Conservation (phyloP, 2,888 invertebrate species). For the Hydriomena furcata region DNA sequence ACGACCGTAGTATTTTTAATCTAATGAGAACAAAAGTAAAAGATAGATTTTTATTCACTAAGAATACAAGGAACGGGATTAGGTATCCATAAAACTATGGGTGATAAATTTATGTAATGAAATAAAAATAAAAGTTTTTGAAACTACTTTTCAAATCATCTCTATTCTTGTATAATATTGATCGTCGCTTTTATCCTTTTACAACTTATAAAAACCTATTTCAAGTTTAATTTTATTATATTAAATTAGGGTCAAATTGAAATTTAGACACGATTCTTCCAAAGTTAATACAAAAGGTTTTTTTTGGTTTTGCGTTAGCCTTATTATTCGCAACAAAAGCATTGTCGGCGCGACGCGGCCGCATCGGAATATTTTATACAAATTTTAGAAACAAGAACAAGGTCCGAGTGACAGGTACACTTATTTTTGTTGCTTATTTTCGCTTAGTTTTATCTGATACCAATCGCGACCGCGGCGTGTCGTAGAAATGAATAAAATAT, state of each 20-base stretch:
- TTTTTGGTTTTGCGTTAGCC: constrained; percentile 56
- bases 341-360: constrained; percentile 68
- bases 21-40: not conserved
- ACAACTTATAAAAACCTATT: not conserved
- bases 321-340: constrained; percentile 63
- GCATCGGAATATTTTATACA: constrained; percentile 81
- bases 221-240: not conserved
- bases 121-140: no score
- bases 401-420: constrained; percentile 80
- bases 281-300: constrained; percentile 45
- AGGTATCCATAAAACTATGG: no score
- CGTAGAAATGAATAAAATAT: constrained; percentile 78
- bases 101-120: no score
- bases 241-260: constrained; percentile 39
- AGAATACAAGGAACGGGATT: no score
- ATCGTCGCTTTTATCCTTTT: no score
- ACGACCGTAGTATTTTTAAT: not conserved
- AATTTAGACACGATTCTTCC: constrained; percentile 52
- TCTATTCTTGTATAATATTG: no score
- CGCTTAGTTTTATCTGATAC: constrained; percentile 75
- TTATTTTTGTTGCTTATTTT: constrained; percentile 78
- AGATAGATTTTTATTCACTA: not conserved
- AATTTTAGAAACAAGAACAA: constrained; percentile 82
- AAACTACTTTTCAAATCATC: no score
- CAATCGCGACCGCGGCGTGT: constrained; percentile 71